Evolutionary conservation across 2,888 invertebrate genomes (phyloP), one percentile per base, ranked within the genome.

Genomic region (Fabriciana adippe): DNA sequence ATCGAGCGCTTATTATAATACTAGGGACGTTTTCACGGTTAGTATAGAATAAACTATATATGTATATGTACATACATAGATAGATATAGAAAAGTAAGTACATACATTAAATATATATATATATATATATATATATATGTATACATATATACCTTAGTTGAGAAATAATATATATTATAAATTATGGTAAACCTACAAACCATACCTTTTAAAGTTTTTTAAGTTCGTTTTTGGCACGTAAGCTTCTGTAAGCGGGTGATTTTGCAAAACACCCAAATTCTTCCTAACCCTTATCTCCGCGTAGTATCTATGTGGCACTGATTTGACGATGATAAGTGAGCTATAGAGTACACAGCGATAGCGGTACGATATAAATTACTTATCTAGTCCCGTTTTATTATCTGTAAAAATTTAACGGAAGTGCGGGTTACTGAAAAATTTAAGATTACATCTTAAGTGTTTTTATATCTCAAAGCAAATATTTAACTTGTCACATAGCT

Each of bases 331-430:
- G 87, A 87, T 87, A 87, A 82, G 73, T 70, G 77, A 77, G 31
- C 35, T 31, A 79, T 84, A 85, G 86, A 86, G 85, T 83, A 85
- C 79, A 86, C 21, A 88, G 82, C 85, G 88, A 88, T 88, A 88
- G 79, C 73, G 76, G 48, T 8, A 57, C 56, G 76, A 72, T 81
- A 79, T 81, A 81, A 79, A 81, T 79, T 75, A 56, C 35, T 86
- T 88, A 87, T 88, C 87, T 79, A 70, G 79, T 81, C 82, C 82
- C 79, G 81, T 77, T 83, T 69, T 71, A 78, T 85, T 87, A 89
- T 89, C 88, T 81, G 64, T 66, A 76, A 85, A 82, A 86, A 84
- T 79, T 78, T 75, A 80, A 79, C 83, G 84, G 84, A 84, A 85
- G 82, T 80, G 69, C 72, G 61, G 55, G 55, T 61, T 63, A 63